phyloP scores from a whole-genome alignment of 2,113 vertebrate genomes.

The Azemiops feae region DNA sequence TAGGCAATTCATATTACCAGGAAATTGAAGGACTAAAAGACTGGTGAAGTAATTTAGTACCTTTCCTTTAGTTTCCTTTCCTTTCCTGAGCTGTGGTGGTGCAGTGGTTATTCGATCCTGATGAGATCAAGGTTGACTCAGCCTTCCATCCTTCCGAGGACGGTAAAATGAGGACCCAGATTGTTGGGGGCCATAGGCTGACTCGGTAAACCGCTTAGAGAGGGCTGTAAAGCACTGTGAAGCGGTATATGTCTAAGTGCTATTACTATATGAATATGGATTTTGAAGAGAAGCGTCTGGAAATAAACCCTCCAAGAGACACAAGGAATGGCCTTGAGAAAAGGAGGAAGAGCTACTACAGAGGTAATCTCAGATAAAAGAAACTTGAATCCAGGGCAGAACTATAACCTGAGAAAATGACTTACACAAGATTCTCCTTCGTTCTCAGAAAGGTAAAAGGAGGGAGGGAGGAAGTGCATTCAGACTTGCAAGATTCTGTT shows the following conservation, averaged over 20 bases:
- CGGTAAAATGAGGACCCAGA: too few relatives aligned
- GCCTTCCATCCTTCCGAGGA: too few relatives aligned
- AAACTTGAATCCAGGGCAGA: not conserved
- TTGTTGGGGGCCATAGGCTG: too few relatives aligned
- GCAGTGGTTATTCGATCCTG: too few relatives aligned
- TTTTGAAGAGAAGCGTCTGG: not conserved
- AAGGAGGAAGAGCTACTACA: not conserved
- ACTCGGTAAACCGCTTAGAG: too few relatives aligned
- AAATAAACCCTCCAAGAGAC: not conserved
- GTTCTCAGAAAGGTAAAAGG: not conserved
- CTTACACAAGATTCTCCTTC: not conserved
- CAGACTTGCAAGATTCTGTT: not conserved
- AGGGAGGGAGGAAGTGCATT: not conserved
- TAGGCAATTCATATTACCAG: not conserved
- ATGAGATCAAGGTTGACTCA: too few relatives aligned
- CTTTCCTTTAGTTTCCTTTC: too few relatives aligned
- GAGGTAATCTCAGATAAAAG: not conserved
- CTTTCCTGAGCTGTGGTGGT: too few relatives aligned
- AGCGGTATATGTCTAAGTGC: too few relatives aligned
- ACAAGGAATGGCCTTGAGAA: not conserved
- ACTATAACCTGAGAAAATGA: not conserved
- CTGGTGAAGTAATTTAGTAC: slow-evolving; percentile 23
- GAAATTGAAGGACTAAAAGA: not conserved
- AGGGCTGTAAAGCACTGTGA: too few relatives aligned
- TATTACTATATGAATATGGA: too few relatives aligned